A percentile compares a stretch with the other conserved stretches of the same genome.
Evolutionary conservation across 1,140 invertebrate species (phyloP).

Genomic region (Parasteatoda tepidariorum): DNA sequence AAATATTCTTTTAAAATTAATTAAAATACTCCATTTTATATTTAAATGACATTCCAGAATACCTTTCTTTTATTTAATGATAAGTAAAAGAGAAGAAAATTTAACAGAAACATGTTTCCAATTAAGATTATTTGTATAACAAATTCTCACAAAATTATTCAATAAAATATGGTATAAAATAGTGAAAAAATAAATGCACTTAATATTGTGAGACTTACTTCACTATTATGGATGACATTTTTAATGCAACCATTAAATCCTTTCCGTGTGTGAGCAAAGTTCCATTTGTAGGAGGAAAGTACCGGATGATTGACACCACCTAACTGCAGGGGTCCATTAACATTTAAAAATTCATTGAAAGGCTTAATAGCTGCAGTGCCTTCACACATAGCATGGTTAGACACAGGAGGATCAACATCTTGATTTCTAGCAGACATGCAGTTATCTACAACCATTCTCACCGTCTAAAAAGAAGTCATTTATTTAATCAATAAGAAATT

Average conservation of each 20-base stretch:
- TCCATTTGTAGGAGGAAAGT: constrained; percentile 70
- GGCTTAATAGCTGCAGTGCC: constrained; percentile 88
- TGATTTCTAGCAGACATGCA: constrained; percentile 90
- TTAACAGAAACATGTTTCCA: too few species aligned
- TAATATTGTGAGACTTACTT: constrained; percentile 73
- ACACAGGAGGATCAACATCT: constrained; percentile 80
- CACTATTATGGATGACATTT: constrained; percentile 95
- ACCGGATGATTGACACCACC: constrained; percentile 89
- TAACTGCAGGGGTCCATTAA: constrained; percentile 93
- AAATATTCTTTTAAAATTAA: too few species aligned
- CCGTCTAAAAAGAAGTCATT: constrained; percentile 66
- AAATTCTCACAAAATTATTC: too few species aligned
- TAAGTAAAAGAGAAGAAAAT: too few species aligned
- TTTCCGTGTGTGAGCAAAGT: constrained; percentile 70
- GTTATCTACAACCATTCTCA: constrained; percentile 90
- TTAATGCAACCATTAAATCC: constrained; percentile 95
- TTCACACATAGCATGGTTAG: constrained; percentile 89
- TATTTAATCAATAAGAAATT: neutral
- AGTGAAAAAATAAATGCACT: too few species aligned
- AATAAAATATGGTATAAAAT: too few species aligned
- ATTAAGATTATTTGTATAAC: too few species aligned
- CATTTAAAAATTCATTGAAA: constrained; percentile 96
- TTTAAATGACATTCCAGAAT: too few species aligned
- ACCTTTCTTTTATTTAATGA: too few species aligned
- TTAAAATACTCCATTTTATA: too few species aligned